A percentile compares a stretch with the other conserved stretches of the same genome.
phyloP scores from a whole-genome alignment of 2,797 vertebrate species.

The Anabas testudineus region DNA sequence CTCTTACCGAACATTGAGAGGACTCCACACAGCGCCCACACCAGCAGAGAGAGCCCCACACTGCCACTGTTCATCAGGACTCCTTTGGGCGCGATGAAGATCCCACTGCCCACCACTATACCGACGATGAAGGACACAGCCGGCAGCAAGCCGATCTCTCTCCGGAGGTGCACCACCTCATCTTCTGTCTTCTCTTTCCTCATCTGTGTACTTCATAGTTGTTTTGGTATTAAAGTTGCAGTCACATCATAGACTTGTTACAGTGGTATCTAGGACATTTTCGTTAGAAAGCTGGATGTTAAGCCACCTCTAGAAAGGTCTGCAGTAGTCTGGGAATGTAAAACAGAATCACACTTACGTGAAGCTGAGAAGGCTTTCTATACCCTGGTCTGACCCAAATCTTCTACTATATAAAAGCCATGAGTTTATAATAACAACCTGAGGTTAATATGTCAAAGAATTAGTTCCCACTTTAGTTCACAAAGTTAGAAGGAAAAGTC shows the following conservation, averaged over 20 bases:
- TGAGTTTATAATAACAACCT: too few species aligned
- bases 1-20: constrained; percentile 88
- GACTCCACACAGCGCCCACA: constrained; percentile 88
- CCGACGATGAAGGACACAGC: constrained; percentile 87
- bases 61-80: constrained; percentile 89
- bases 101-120: constrained; percentile 91
- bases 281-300: neutral
- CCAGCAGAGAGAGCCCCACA: constrained; percentile 87
- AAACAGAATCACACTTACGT: too few species aligned
- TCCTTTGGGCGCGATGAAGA: constrained; percentile 92
- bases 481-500: too few species aligned
- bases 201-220: too few species aligned
- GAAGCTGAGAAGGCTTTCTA: too few species aligned
- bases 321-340: constrained; percentile 84
- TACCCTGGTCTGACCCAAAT: too few species aligned
- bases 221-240: neutral
- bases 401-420: too few species aligned
- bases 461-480: too few species aligned
- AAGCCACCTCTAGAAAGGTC: constrained; percentile 93
- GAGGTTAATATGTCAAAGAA: too few species aligned
- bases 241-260: neutral
- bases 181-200: constrained; percentile 41
- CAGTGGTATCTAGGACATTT: neutral
- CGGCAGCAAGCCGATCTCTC: constrained; percentile 85
- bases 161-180: constrained; percentile 82